phyloP scores from a whole-genome alignment of 2,797 vertebrate species.

The Sebastes minor region DNA sequence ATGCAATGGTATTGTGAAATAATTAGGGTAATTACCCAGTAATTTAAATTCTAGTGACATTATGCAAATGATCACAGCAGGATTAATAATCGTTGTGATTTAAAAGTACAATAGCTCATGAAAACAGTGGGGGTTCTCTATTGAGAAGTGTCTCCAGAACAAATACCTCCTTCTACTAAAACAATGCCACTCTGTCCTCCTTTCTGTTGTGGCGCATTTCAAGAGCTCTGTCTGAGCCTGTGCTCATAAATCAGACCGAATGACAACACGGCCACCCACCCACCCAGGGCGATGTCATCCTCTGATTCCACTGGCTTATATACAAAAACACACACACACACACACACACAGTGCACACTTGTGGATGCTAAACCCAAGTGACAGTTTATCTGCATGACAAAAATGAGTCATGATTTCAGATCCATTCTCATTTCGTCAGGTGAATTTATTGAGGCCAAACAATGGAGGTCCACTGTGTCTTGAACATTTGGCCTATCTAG shows the following conservation, averaged over 20 bases:
- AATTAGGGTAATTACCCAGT: conserved; percentile 26
- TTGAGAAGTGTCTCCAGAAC: conserved; percentile 24
- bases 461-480: not conserved
- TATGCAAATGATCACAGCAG: conserved; percentile 17
- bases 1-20: conserved; percentile 25
- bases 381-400: conserved; percentile 58
- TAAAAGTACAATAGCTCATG: conserved; percentile 30
- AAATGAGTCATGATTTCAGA: conserved; percentile 35
- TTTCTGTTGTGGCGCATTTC: conserved; percentile 49
- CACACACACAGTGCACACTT: not conserved
- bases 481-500: not conserved
- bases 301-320: conserved; percentile 16
- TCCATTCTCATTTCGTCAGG: conserved; percentile 48
- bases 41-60: conserved; percentile 37
- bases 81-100: conserved; percentile 3
- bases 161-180: conserved; percentile 30
- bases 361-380: conserved; percentile 58
- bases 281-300: conserved; percentile 39
- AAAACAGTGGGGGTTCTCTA: conserved; percentile 26
- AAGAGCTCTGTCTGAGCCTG: conserved; percentile 56
- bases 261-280: conserved; percentile 40
- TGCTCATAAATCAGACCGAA: conserved; percentile 51
- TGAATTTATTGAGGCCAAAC: conserved; percentile 13
- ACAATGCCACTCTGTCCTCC: conserved; percentile 53
- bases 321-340: conserved; percentile 4